Percentiles rank a stretch among this genome's conserved stretches.
Evolutionary conservation across 2,888 invertebrate species (phyloP).

Genomic region (Lasioglossum zephyrum): DNA sequence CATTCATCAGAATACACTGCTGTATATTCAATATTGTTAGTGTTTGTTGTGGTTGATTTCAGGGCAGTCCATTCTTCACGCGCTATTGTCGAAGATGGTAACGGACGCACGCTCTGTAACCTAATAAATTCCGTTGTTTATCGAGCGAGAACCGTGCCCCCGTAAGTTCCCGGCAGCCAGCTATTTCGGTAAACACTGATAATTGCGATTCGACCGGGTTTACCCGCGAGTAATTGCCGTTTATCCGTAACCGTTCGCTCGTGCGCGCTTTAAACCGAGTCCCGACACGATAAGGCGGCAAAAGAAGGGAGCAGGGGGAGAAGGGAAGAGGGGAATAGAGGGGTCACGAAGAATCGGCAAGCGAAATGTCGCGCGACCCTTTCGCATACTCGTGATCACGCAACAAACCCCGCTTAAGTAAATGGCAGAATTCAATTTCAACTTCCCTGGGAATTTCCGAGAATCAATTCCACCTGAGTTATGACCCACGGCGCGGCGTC

Average conservation of each 20-base stretch:
- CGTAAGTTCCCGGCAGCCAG: not conserved
- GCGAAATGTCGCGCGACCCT: not conserved
- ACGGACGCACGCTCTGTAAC: not conserved
- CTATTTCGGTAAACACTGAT: conserved; percentile 22
- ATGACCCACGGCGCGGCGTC: not conserved
- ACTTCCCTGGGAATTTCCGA: conserved; percentile 1
- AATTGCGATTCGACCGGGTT: conserved; percentile 27
- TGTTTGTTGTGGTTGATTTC: not conserved
- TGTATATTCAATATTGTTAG: not conserved
- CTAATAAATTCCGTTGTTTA: conserved; percentile 24
- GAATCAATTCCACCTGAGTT: conserved; percentile 6
- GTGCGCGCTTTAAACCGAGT: conserved; percentile 1
- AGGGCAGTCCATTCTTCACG: not conserved
- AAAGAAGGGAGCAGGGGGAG: not conserved
- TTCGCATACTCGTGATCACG: not conserved
- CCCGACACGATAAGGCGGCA: not conserved
- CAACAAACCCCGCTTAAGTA: not conserved
- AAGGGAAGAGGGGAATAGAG: not conserved
- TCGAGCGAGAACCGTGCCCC: not conserved
- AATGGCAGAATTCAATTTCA: conserved; percentile 16
- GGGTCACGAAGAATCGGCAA: not conserved
- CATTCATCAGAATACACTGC: not conserved
- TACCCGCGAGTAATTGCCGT: conserved; percentile 15
- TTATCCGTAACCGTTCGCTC: conserved; percentile 1
- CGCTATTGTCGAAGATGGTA: conserved; percentile 7